Evolutionary conservation across 1,140 invertebrate genomes (phyloP).

Genomic region (Eubasilissa regina): DNA sequence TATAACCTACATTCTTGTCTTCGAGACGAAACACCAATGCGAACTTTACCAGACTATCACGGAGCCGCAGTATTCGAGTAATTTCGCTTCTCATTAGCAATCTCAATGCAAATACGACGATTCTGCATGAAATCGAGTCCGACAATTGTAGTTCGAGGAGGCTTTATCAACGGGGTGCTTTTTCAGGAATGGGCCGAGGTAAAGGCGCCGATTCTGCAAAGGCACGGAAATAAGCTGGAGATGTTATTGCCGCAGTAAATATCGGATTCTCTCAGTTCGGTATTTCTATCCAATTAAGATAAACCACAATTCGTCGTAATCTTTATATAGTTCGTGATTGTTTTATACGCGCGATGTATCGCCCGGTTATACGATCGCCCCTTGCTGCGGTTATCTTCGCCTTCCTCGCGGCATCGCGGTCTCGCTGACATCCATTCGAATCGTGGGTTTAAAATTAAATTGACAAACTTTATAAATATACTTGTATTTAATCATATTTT

Average conservation of each 20-base stretch:
- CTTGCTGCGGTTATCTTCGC: background rate
- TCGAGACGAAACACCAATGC: background rate
- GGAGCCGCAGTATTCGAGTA: conserved; percentile 30
- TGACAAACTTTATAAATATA: too few relatives aligned
- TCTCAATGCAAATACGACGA: conserved; percentile 29
- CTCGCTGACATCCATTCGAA: too few relatives aligned
- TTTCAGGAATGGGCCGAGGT: conserved; percentile 47
- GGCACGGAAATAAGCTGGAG: conserved; percentile 12
- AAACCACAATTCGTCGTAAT: conserved; percentile 57
- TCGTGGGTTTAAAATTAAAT: too few relatives aligned
- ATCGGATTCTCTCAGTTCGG: conserved; percentile 44
- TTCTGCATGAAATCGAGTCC: conserved; percentile 35
- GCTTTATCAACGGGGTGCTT: conserved; percentile 46
- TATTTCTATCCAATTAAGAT: conserved; percentile 61
- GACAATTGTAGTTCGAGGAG: conserved; percentile 46
- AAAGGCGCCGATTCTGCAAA: conserved; percentile 24
- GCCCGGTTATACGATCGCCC: conserved; percentile 21
- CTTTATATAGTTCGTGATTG: conserved; percentile 58
- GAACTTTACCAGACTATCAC: background rate
- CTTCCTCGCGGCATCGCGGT: too few relatives aligned
- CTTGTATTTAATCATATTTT: too few relatives aligned
- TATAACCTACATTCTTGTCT: background rate
- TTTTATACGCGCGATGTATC: conserved; percentile 48
- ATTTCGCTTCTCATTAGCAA: conserved; percentile 42
- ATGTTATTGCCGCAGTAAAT: conserved; percentile 50